Evolutionary conservation across 2,797 vertebrate genomes (phyloP).

Genomic region (Poeciliopsis paucimaculata): DNA sequence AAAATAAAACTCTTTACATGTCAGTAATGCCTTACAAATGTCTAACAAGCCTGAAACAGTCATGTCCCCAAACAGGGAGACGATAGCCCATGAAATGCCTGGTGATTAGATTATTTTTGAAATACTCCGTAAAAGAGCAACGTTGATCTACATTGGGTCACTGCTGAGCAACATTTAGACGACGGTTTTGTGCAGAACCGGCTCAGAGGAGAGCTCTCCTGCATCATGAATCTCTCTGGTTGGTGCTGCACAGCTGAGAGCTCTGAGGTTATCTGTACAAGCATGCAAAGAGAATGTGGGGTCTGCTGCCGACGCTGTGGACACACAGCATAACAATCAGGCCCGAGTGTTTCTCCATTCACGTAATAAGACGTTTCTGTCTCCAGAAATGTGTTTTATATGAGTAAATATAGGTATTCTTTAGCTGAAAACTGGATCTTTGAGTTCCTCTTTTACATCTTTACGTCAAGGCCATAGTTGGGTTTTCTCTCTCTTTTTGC

Average conservation of each 20-base stretch:
- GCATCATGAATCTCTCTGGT: background rate
- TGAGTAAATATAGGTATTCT: background rate
- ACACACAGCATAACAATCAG: background rate
- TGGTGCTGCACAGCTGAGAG: background rate
- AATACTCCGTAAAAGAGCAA: background rate
- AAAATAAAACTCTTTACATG: background rate
- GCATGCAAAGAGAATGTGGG: background rate
- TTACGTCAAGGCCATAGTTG: slow-evolving; percentile 7
- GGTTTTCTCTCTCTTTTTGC: background rate
- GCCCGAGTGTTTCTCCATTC: background rate
- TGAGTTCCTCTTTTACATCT: background rate
- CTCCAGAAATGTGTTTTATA: background rate
- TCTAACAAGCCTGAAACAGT: background rate
- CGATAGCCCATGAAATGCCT: background rate
- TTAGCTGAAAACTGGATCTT: background rate
- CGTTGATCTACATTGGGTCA: background rate
- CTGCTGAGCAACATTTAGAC: background rate
- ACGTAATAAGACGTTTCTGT: background rate
- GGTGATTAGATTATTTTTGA: background rate
- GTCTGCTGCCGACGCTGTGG: background rate
- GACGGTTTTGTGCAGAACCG: background rate
- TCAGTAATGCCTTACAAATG: background rate
- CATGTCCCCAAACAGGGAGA: background rate
- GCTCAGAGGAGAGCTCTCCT: background rate
- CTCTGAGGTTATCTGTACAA: background rate